phyloP scores from a whole-genome alignment of 2,888 invertebrate genomes.

The Ethmia dodecea region DNA sequence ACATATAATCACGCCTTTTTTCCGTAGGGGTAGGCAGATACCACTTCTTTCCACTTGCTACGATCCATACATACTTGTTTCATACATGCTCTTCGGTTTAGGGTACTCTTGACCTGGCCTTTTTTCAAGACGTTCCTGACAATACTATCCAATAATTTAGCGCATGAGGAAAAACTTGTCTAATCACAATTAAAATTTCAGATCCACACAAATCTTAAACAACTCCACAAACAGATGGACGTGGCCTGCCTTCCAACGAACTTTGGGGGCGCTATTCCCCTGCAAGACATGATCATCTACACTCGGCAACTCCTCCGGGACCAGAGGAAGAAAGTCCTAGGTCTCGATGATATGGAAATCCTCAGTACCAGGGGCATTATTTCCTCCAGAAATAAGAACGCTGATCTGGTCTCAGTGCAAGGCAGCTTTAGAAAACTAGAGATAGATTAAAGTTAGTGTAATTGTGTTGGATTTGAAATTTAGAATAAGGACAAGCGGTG shows the following conservation, averaged over 20 bases:
- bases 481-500: no score
- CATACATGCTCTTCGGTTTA: no score
- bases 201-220: slow-evolving; percentile 77
- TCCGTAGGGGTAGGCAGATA: no score
- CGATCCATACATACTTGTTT: no score
- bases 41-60: no score
- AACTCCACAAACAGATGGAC: slow-evolving; percentile 79
- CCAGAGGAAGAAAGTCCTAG: slow-evolving; percentile 77
- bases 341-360: slow-evolving; percentile 81
- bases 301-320: slow-evolving; percentile 80
- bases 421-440: slow-evolving; percentile 85
- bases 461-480: no score
- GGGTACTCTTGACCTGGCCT: no score
- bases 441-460: slow-evolving; percentile 82
- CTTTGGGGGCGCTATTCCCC: slow-evolving; percentile 84
- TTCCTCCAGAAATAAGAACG: slow-evolving; percentile 42
- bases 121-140: no score
- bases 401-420: slow-evolving; percentile 50
- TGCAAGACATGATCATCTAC: slow-evolving; percentile 83
- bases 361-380: slow-evolving; percentile 78
- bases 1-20: no score
- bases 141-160: no score
- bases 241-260: slow-evolving; percentile 81
- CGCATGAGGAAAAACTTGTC: slow-evolving; percentile 55
- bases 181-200: slow-evolving; percentile 36